phyloP scores from a whole-genome alignment of 2,888 invertebrate species.

The Kryphioiulus occultus region DNA sequence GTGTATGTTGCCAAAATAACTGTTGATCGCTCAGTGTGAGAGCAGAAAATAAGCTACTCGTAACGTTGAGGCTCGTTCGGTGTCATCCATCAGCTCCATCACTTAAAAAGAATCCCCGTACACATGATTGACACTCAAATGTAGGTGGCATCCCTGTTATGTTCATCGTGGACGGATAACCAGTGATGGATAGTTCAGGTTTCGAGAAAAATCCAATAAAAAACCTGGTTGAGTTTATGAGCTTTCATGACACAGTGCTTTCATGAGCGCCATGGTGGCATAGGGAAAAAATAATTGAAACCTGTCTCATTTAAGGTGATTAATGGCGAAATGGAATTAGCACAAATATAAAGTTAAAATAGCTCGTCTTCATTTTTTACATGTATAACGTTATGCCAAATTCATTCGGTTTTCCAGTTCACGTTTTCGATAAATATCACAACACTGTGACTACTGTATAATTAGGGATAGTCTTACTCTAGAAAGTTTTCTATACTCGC shows the following conservation, averaged over 20 bases:
- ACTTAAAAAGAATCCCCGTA: background rate
- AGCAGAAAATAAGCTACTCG: background rate
- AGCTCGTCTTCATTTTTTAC: background rate
- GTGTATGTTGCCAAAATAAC: background rate
- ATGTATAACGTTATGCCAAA: background rate
- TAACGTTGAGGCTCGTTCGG: background rate
- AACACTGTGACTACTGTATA: too few species aligned
- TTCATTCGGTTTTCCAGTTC: background rate
- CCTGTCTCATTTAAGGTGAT: constrained; percentile 1
- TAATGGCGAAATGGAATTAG: background rate
- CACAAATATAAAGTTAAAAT: background rate
- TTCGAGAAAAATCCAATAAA: background rate
- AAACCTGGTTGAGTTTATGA: background rate
- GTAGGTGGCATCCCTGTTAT: background rate
- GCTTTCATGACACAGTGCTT: background rate
- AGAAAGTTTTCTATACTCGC: background rate
- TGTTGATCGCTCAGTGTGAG: background rate
- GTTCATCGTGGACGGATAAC: background rate
- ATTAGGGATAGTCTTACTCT: background rate
- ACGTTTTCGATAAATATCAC: too few species aligned
- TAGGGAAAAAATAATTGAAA: background rate
- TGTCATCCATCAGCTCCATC: constrained; percentile 40
- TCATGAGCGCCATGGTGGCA: background rate
- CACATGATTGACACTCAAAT: background rate
- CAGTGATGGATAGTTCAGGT: background rate